Evolutionary conservation across 1,140 invertebrate genomes (phyloP).

Genomic region (Drosophila orena): DNA sequence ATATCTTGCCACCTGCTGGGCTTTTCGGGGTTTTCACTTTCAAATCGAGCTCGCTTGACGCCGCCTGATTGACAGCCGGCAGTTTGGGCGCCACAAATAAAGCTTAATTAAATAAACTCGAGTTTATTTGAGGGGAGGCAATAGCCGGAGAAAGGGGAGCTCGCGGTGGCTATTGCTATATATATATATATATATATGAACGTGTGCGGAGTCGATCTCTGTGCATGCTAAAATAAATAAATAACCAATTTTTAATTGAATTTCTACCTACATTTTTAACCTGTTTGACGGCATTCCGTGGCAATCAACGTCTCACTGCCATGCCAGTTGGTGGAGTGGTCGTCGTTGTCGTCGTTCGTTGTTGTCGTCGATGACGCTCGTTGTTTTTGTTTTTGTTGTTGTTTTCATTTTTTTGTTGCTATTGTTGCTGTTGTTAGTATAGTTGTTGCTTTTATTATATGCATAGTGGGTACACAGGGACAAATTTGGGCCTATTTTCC

Average conservation of each 20-base stretch:
- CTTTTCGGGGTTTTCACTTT: constrained; percentile 68
- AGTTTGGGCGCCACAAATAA: constrained; percentile 57
- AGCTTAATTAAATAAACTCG: constrained; percentile 71
- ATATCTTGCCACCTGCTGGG: constrained; percentile 38
- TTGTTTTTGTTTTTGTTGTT: constrained; percentile 28
- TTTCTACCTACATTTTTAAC: constrained; percentile 84
- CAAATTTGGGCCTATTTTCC: background rate
- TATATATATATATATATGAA: constrained; percentile 7
- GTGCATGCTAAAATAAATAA: constrained; percentile 83
- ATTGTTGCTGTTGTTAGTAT: constrained; percentile 49
- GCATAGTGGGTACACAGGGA: constrained; percentile 59
- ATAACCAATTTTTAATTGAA: constrained; percentile 85
- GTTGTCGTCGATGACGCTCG: constrained; percentile 63
- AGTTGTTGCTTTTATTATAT: constrained; percentile 66
- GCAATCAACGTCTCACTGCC: constrained; percentile 79
- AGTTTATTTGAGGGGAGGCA: constrained; percentile 11
- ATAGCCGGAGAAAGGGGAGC: constrained; percentile 1
- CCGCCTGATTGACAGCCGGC: constrained; percentile 67
- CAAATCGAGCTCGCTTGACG: constrained; percentile 59
- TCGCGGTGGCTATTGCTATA: constrained; percentile 10
- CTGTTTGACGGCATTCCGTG: constrained; percentile 84
- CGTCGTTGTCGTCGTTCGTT: constrained; percentile 46
- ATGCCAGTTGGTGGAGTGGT: constrained; percentile 67
- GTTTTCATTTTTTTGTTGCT: constrained; percentile 32
- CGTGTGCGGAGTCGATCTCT: constrained; percentile 55